Percentiles rank a stretch among this genome's conserved stretches.
Conservation (phyloP, 2,797 vertebrate genomes). For the Leuciscus waleckii region DNA sequence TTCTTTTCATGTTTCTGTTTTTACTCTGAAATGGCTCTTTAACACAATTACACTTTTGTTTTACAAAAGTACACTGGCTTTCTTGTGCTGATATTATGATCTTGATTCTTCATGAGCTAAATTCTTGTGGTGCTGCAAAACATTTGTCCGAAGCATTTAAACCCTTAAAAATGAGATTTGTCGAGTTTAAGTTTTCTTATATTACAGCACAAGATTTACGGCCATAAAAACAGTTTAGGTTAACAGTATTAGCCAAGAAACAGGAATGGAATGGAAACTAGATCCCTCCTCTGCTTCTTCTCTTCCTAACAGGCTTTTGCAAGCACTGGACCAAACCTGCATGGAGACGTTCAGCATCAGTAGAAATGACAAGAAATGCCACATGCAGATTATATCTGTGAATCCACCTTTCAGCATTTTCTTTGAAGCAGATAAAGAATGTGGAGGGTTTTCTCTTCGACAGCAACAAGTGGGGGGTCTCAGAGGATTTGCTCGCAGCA, state of each 20-base stretch:
- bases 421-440: slow-evolving; percentile 19
- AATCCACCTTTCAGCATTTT: slow-evolving; percentile 31
- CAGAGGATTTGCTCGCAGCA: neutral
- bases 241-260: slow-evolving; percentile 34
- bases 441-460: neutral
- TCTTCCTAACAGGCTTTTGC: slow-evolving; percentile 31
- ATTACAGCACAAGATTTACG: slow-evolving; percentile 16
- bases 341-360: slow-evolving; percentile 4
- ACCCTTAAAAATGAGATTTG: slow-evolving; percentile 6
- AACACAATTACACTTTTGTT: slow-evolving; percentile 23
- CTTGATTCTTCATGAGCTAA: neutral
- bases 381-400: slow-evolving; percentile 30
- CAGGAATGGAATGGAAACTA: slow-evolving; percentile 14
- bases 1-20: neutral
- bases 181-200: slow-evolving; percentile 17
- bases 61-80: neutral
- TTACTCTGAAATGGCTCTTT: neutral
- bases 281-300: slow-evolving; percentile 23
- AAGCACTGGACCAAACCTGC: slow-evolving; percentile 26
- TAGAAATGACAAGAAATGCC: slow-evolving; percentile 27
- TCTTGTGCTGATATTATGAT: slow-evolving; percentile 5
- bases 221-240: slow-evolving; percentile 15
- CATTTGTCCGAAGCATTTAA: slow-evolving; percentile 34
- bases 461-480: slow-evolving; percentile 35
- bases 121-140: slow-evolving; percentile 14